These are phyloP conservation scores for Camponotus fellah DNA, from an alignment of 2,888 invertebrate species.

Conservation along the genomic window DNA sequence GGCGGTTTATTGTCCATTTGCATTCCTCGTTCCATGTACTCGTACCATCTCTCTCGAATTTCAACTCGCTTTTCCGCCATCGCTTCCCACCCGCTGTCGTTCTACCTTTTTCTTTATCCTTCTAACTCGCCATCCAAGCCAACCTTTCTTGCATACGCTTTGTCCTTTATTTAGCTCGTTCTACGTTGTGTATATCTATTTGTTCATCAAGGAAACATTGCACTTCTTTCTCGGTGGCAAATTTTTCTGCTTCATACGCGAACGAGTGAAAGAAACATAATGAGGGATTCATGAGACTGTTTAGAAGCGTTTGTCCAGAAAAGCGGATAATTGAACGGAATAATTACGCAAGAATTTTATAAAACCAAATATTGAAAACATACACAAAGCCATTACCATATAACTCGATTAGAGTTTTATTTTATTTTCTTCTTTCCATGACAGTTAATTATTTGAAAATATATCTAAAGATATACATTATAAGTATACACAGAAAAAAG, in stretches of 20 bases:
- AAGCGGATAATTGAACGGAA: constrained; percentile 22
- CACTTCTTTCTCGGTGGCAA: constrained; percentile 10
- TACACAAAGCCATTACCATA: neutral
- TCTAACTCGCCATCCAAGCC: constrained; percentile 10
- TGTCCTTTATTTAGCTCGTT: constrained; percentile 17
- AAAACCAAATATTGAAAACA: neutral
- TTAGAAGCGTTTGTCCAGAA: constrained; percentile 15
- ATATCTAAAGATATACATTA: neutral
- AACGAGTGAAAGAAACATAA: constrained; percentile 51
- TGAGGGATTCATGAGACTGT: constrained; percentile 48
- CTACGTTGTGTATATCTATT: constrained; percentile 38
- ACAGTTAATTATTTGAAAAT: constrained; percentile 20
- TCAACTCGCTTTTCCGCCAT: constrained; percentile 51
- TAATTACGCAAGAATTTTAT: constrained; percentile 8
- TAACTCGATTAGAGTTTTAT: constrained; percentile 5
- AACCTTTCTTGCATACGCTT: constrained; percentile 11
- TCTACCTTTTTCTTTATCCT: constrained; percentile 11
- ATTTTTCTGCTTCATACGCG: constrained; percentile 58
- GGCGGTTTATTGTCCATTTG: constrained; percentile 81
- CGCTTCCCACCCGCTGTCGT: constrained; percentile 36
- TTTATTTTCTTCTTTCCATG: neutral
- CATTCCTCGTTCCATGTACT: constrained; percentile 73
- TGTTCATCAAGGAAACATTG: constrained; percentile 38
- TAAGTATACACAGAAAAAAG: neutral
- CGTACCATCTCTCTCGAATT: constrained; percentile 66